Evolutionary conservation across 23 tunicate genomes (phyloP), one percentile per base, ranked within the genome.

Genomic region (Pegea sp.): DNA sequence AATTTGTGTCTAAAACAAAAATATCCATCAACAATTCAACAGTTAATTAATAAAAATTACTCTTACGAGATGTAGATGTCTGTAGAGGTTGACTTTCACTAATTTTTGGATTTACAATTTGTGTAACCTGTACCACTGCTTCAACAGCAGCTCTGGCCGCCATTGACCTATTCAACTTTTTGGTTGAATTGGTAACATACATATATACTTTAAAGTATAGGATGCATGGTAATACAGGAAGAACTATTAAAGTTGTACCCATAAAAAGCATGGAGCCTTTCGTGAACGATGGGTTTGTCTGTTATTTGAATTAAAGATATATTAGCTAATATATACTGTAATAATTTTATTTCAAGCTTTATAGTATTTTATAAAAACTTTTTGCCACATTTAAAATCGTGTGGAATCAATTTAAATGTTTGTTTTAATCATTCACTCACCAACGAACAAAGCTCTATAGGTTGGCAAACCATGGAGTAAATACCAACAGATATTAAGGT

Each of bases 201-300:
- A 26, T 33, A 32, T 49, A 84, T 16, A 84, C 69, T 26, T 56
- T 57, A 11, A 58, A 57, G 61, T 84, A 84, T 58, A 84, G 44
- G 24, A 74, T 52, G 52, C 68, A 63, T 5, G 95, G 81, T 6
- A 84, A 33, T 2, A 63, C 24, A 20, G 95, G 95, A 28, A 84
- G 73, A 6, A 84, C 18, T 1, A 84, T 33, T 25, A 84, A 60
- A 24, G 68, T 42, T 26, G 74, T 4, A n/a, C 95, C 71, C 61
- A 84, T 28, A 38, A 59, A 72, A 30, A 84, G 33, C 80, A 84
- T 74, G 1, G 75, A 69, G 2, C 62, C 65, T 58, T 84, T 84
- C 11, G 76, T 56, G 49, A 84, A 84, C 16, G 95, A 71, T 1
- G 95, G 95, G 53, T 84, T 84, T 0, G 61, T 57, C 95, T 84